Evolutionary conservation across 2,113 vertebrate species (phyloP).

Genomic region (Indicator indicator): DNA sequence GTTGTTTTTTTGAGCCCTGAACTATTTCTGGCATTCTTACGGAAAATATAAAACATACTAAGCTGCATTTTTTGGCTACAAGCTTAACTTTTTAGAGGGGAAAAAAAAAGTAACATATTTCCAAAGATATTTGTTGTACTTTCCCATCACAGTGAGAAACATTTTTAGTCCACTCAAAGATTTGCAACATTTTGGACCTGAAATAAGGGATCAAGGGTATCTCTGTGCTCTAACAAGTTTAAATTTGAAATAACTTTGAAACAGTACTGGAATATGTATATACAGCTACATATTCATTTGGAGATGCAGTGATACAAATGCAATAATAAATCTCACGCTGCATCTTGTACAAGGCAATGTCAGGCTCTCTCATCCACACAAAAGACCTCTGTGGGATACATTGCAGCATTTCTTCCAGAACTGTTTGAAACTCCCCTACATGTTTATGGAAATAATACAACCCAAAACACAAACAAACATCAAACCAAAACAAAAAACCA

Average conservation of each 20-base stretch:
- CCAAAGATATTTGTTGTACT: too few relatives aligned
- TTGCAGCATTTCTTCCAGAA: background rate
- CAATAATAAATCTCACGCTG: background rate
- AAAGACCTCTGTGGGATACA: background rate
- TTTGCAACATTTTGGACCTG: background rate
- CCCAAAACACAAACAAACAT: background rate
- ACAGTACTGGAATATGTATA: background rate
- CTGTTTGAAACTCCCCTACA: background rate
- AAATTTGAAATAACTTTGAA: background rate
- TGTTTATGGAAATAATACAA: background rate
- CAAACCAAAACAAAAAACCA: too few relatives aligned
- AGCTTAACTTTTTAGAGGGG: background rate
- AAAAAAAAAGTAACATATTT: too few relatives aligned
- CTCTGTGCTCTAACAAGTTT: background rate
- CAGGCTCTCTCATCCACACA: background rate
- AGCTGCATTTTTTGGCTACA: background rate
- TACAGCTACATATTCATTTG: background rate
- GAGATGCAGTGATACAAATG: background rate
- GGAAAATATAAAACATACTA: background rate
- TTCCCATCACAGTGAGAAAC: background rate
- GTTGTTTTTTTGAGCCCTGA: background rate
- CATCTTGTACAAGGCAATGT: background rate
- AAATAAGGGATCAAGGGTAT: background rate
- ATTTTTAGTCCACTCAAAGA: background rate
- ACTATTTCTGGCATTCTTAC: background rate